Evolutionary conservation across 2,113 vertebrate species (phyloP), one percentile per base, ranked within the genome.

Genomic region (Dasyornis broadbenti): DNA sequence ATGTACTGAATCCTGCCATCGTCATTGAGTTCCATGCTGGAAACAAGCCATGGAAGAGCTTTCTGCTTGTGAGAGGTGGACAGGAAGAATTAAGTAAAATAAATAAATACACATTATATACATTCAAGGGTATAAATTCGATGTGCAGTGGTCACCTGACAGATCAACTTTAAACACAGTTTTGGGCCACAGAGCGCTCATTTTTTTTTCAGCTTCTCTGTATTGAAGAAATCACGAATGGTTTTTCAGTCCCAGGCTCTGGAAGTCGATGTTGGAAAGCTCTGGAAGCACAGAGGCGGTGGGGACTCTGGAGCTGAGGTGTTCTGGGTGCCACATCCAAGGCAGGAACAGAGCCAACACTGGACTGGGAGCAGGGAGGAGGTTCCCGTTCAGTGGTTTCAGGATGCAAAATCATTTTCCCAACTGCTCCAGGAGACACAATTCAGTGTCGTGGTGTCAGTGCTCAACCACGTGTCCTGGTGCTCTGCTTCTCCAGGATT

Each of bases 291-390:
- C 5, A 21, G 40, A 52, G 54, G 42, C 26, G 24, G 22, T 35
- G 18, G 53, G 20, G 45, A 39, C 7, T 12, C 13, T 0, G 0
- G 24, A 8, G 26, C 1, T 2, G 72, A 35, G 42, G 8, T 3
- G 10, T 54, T 56, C 45, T 13, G 18, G 17, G 11, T 70, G n/a
- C 52, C 35, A 4, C 9, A 17, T 9, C 64, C 45, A 39, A 31
- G n/a, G 45, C 37, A 49, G 1, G 4, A 52, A 3, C 8, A 47
- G n/a, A 91, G 42, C 13, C 22, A 11, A 39, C 14, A 1, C 30
- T 50, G 31, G 50, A 20, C 7, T 21, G 24, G 49, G 71, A 9
- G 30, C 17, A n/a, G n/a, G 63, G 44, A 35, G 20, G n/a, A 31
- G 9, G 20, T 6, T 64, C 37, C 27, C 3, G 1, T 27, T 56